phyloP scores from a whole-genome alignment of 2,113 vertebrate genomes.

The Irena cyanogastra region DNA sequence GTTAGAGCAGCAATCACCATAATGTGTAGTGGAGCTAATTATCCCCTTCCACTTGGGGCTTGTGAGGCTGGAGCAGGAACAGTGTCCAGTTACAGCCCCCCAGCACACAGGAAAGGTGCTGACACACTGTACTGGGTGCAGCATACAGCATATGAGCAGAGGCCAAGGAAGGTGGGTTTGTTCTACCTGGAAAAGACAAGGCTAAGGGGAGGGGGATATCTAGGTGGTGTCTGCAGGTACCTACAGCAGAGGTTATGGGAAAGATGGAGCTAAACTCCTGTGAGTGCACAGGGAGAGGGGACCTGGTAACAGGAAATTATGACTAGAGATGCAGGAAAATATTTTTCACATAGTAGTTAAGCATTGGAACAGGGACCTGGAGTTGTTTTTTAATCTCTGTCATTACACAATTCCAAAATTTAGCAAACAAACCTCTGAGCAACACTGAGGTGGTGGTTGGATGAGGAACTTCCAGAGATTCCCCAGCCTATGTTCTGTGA shows the following conservation, averaged over 20 bases:
- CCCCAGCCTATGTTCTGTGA: not conserved
- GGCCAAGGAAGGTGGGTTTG: not conserved
- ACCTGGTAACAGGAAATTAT: not conserved
- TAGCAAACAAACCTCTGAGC: not conserved
- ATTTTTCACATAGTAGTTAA: not conserved
- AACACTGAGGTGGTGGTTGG: not conserved
- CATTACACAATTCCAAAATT: not conserved
- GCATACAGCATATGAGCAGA: fast-evolving
- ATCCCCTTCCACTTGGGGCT: not conserved
- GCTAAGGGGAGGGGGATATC: not conserved
- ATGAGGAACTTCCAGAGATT: not conserved
- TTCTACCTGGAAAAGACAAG: not conserved
- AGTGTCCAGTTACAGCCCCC: not conserved
- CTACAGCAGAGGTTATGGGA: not conserved
- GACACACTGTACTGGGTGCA: not conserved
- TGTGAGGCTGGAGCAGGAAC: not conserved
- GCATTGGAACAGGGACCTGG: not conserved
- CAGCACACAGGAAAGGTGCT: not conserved
- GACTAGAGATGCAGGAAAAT: not conserved
- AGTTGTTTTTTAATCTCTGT: not conserved
- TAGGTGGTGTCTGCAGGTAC: not conserved
- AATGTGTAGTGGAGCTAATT: not conserved
- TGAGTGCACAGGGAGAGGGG: not conserved
- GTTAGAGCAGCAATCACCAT: not conserved
- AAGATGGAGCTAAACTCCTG: not conserved